Evolutionary conservation across 1,140 invertebrate species (phyloP).

Genomic region (Zaprionus ornatus): DNA sequence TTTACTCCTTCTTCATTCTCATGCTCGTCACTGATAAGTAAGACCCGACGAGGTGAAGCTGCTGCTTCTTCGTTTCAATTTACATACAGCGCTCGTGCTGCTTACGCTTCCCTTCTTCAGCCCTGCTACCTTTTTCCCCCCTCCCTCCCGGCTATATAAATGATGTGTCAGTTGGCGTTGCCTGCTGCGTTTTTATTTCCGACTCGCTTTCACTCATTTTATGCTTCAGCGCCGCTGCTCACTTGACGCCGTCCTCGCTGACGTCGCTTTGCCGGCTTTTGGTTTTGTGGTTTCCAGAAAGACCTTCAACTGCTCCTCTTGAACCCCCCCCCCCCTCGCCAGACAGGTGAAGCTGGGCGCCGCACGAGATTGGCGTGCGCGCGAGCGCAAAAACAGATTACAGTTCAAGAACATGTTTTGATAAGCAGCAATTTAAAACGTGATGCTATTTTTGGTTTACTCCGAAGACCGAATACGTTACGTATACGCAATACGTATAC

Average conservation of each 20-base stretch:
- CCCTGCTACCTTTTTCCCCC: too few species aligned
- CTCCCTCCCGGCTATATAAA: slow-evolving; percentile 50
- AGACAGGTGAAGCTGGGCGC: slow-evolving; percentile 19
- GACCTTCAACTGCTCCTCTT: neutral
- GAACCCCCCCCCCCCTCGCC: neutral
- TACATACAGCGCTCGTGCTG: slow-evolving; percentile 56
- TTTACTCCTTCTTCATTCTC: neutral
- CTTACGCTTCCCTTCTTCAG: slow-evolving; percentile 9
- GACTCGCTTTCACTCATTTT: slow-evolving; percentile 77
- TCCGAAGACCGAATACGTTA: slow-evolving; percentile 18
- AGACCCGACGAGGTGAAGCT: slow-evolving; percentile 46
- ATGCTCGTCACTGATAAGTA: slow-evolving; percentile 65
- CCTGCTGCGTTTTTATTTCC: slow-evolving; percentile 74
- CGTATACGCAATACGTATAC: slow-evolving; percentile 18
- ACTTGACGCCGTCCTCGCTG: slow-evolving; percentile 44
- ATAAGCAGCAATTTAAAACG: slow-evolving; percentile 83
- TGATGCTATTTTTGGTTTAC: slow-evolving; percentile 81
- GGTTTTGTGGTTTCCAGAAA: slow-evolving; percentile 45
- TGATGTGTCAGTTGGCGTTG: slow-evolving; percentile 80
- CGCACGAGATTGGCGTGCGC: slow-evolving; percentile 40
- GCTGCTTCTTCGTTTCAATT: slow-evolving; percentile 68
- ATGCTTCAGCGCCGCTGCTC: slow-evolving; percentile 67
- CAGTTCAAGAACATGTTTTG: slow-evolving; percentile 80
- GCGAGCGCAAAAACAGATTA: slow-evolving; percentile 77
- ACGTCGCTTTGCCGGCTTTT: slow-evolving; percentile 49